These are phyloP conservation scores for Zele albiditarsus DNA, from an alignment of 2,888 invertebrate species.

Conservation along the genomic window DNA sequence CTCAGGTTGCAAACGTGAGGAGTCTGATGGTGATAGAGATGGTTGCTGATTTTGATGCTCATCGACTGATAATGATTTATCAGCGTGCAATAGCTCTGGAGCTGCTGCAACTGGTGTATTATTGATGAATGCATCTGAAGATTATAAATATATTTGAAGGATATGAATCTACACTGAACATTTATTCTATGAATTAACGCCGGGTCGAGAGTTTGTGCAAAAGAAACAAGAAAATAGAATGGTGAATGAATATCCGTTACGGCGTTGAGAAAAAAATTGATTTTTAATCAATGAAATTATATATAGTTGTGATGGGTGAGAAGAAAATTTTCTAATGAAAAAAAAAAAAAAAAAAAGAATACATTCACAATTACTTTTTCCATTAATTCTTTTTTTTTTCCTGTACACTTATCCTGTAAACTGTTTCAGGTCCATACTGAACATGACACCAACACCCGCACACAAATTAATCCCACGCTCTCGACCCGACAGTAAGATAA, in stretches of 20 bases:
- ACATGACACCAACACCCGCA: not conserved
- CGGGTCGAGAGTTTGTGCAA: constrained; percentile 23
- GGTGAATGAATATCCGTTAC: not conserved
- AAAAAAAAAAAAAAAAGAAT: not conserved
- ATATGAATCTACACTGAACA: not conserved
- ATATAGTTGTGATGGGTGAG: not conserved
- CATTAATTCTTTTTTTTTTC: not conserved
- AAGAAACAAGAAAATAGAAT: not conserved
- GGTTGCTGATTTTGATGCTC: not conserved
- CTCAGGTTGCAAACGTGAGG: constrained; percentile 63
- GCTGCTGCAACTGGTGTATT: not conserved
- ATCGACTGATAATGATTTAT: not conserved
- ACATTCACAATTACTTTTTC: not conserved
- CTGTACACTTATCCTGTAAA: not conserved
- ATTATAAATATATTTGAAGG: not conserved
- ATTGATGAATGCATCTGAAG: constrained; percentile 18
- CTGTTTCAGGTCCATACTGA: constrained; percentile 7
- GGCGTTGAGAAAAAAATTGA: not conserved
- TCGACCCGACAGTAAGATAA: not conserved
- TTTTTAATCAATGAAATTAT: not conserved
- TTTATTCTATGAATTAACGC: not conserved
- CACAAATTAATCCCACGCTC: no score
- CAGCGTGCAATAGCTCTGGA: not conserved
- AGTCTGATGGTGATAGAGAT: constrained; percentile 60
- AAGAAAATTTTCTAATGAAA: not conserved